Evolutionary conservation across 1,140 invertebrate genomes (phyloP).

Genomic region (Anthonomus grandis): DNA sequence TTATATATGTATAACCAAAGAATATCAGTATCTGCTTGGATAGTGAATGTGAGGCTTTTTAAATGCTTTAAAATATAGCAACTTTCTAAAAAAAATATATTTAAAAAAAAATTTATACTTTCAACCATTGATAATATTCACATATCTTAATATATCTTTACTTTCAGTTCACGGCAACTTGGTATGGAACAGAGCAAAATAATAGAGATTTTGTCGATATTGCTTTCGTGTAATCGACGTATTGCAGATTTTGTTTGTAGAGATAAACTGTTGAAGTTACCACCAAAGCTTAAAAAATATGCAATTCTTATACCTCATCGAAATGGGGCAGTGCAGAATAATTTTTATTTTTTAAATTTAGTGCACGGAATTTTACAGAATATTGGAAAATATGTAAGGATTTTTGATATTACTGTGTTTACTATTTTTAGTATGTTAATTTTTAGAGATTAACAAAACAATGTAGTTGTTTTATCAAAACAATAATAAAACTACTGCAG

Average conservation of each 20-base stretch:
- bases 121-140: too few species aligned
- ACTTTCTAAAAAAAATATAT: too few species aligned
- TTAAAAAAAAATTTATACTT: too few species aligned
- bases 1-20: too few species aligned
- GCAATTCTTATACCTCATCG: constrained; percentile 10
- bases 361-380: constrained; percentile 21
- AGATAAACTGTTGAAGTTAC: constrained; percentile 13
- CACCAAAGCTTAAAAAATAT: constrained; percentile 9
- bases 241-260: constrained; percentile 23
- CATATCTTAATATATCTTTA: too few species aligned
- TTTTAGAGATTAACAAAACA: constrained; percentile 29
- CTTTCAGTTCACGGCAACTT: too few species aligned
- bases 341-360: constrained; percentile 21
- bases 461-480: constrained; percentile 22
- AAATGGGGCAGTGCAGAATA: constrained; percentile 12
- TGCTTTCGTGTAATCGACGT: constrained; percentile 25
- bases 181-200: constrained; percentile 18
- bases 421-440: not conserved
- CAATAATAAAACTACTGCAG: constrained; percentile 21
- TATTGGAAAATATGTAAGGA: constrained; percentile 33
- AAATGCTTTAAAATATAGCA: too few species aligned
- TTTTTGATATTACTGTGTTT: not conserved
- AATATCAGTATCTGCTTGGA: too few species aligned
- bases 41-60: too few species aligned
- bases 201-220: constrained; percentile 23